Evolutionary conservation across 2,888 invertebrate genomes (phyloP).

Genomic region (Autographa gamma): DNA sequence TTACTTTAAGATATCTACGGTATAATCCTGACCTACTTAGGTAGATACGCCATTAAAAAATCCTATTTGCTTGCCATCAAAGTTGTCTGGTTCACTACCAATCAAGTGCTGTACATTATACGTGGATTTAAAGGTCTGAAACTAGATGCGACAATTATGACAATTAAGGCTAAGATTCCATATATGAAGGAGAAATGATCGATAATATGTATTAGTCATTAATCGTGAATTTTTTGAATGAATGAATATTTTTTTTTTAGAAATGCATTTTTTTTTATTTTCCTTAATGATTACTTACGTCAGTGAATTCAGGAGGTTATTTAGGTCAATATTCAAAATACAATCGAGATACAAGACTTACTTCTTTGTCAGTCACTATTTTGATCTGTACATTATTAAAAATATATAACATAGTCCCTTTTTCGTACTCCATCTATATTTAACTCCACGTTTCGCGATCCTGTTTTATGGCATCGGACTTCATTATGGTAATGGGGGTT

Average conservation of each 20-base stretch:
- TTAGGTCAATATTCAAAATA: too few species aligned
- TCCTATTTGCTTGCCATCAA: constrained; percentile 65
- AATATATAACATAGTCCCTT: neutral
- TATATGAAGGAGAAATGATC: neutral
- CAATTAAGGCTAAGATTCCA: neutral
- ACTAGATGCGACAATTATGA: constrained; percentile 16
- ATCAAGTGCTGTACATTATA: constrained; percentile 63
- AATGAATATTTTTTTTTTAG: too few species aligned
- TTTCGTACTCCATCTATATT: constrained; percentile 32
- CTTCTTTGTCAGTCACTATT: too few species aligned
- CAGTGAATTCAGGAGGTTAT: too few species aligned
- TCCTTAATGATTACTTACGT: too few species aligned
- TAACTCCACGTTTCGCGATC: constrained; percentile 61
- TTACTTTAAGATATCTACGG: constrained; percentile 20
- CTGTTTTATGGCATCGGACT: constrained; percentile 79
- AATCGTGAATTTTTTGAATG: too few species aligned
- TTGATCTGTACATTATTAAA: too few species aligned
- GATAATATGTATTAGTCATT: too few species aligned
- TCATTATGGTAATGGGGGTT: constrained; percentile 84
- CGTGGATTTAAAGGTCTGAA: neutral
- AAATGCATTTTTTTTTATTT: too few species aligned
- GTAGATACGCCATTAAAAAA: constrained; percentile 65
- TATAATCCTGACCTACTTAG: constrained; percentile 51
- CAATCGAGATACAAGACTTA: too few species aligned
- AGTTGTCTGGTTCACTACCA: constrained; percentile 68